Evolutionary conservation across 1,140 invertebrate genomes (phyloP), one percentile per base, ranked within the genome.

Genomic region (Leptopilina clavipes): DNA sequence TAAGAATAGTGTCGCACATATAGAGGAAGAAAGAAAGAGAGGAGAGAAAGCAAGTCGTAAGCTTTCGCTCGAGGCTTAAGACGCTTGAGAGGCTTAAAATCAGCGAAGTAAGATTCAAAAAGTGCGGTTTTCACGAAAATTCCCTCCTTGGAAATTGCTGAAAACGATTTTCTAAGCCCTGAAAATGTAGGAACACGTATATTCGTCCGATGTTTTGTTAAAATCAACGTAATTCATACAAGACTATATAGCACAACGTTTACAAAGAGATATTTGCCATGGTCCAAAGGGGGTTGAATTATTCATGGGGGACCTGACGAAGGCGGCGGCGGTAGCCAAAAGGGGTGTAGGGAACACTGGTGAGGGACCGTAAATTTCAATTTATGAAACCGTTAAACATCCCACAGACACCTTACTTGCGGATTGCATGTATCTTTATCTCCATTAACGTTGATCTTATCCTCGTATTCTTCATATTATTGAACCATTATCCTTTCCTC

Each of bases 11-110:
- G 19, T 59, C 17, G 10, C 17, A 56, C 17, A 71, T 37, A 56
- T 54, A 65, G 40, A 77, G 79, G 73, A 59, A 65, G 18, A 72
- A 73, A 70, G 71, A 65, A 76, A 17, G 72, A 79, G 52, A 59
- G 19, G 72, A 79, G 52, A 59, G 44, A 52, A 52, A 73, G 65
- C 70, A 54, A 76, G 72, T 80, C 65, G 72, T 72, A 78, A 81
- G 78, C 76, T 81, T 83, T 83, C 75, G 65, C 79, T 77, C 76
- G 76, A 83, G 81, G 59, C 59, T 65, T 65, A 83, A 81, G 83
- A 73, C 77, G 81, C 82, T 73, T 76, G 79, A 70, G 77, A 79
- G 75, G 72, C 77, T 83, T 83, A 83, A 83, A 52, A 83, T 83
- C 82, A 73, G 75, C 18, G 59, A 73, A 76, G 77, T 31, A 65